These are phyloP conservation scores for Drosophila funebris DNA, from an alignment of 1,140 invertebrate species.

Conservation along the genomic window DNA sequence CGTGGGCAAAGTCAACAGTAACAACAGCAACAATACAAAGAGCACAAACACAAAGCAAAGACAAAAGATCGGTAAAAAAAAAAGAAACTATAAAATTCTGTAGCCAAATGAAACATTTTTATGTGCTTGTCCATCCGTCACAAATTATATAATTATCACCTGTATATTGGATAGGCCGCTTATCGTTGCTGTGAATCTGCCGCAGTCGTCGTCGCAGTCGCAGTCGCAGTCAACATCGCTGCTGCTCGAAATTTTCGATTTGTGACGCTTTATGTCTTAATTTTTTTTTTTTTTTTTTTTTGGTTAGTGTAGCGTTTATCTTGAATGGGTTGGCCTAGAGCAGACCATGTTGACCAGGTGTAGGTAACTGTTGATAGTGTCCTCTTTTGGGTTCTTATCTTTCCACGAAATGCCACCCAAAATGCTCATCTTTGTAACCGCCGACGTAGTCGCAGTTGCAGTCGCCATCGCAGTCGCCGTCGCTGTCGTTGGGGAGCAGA, in stretches of 20 bases:
- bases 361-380: background rate
- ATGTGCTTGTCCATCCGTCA: conserved; percentile 82
- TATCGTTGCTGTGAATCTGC: conserved; percentile 70
- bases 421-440: conserved; percentile 64
- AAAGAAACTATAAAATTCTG: conserved; percentile 77
- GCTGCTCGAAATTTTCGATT: conserved; percentile 77
- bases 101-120: conserved; percentile 74
- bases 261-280: conserved; percentile 81
- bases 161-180: conserved; percentile 73
- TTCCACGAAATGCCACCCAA: conserved; percentile 77
- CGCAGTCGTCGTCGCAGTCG: conserved; percentile 17
- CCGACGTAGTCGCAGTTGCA: conserved; percentile 4
- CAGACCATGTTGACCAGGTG: conserved; percentile 13
- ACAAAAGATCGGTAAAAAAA: conserved; percentile 57
- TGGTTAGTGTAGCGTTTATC: conserved; percentile 25
- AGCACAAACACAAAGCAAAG: conserved; percentile 51
- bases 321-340: conserved; percentile 35
- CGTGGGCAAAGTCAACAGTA: conserved; percentile 36
- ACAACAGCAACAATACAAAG: conserved; percentile 44
- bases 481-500: conserved; percentile 24
- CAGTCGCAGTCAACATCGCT: background rate
- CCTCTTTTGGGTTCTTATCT: conserved; percentile 52
- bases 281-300: no score
- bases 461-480: background rate
- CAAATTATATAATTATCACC: conserved; percentile 83